Percentiles rank a stretch among this genome's conserved stretches.
Evolutionary conservation across 2,888 invertebrate genomes (phyloP).

Genomic region (Pecten maximus): DNA sequence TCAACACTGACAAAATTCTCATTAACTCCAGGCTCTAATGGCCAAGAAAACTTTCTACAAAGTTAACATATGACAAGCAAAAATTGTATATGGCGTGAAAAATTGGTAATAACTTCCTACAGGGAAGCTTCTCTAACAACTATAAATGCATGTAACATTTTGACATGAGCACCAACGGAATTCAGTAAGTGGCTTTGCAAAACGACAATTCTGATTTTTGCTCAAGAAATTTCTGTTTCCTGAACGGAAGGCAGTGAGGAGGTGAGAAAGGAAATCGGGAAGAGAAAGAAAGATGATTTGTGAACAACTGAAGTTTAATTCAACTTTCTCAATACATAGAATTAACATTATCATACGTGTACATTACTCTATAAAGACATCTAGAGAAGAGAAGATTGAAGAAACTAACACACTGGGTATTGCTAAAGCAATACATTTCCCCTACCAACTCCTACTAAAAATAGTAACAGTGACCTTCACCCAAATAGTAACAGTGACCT

Average conservation of each 20-base stretch:
- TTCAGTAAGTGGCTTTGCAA: constrained; percentile 1
- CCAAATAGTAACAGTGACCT: too few relatives aligned
- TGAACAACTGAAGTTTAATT: background rate
- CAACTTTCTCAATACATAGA: too few relatives aligned
- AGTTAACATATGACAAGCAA: constrained; percentile 30
- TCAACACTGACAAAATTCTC: background rate
- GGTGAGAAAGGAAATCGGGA: background rate
- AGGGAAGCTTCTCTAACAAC: background rate
- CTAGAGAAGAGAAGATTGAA: too few relatives aligned
- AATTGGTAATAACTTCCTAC: background rate
- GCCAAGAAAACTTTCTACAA: background rate
- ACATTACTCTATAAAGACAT: too few relatives aligned
- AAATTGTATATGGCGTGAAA: constrained; percentile 30
- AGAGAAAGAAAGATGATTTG: background rate
- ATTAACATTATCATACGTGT: too few relatives aligned
- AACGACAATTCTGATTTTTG: background rate
- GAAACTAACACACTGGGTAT: too few relatives aligned
- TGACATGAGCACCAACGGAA: background rate
- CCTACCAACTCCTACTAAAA: too few relatives aligned
- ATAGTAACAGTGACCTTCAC: too few relatives aligned
- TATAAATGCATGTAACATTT: background rate
- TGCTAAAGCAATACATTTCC: too few relatives aligned
- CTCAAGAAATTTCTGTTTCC: background rate
- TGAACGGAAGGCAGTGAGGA: background rate
- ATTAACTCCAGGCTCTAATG: background rate